Base-by-base conservation (phyloP, 2,888 invertebrate species). In the Augochlorella aurata region DNA sequence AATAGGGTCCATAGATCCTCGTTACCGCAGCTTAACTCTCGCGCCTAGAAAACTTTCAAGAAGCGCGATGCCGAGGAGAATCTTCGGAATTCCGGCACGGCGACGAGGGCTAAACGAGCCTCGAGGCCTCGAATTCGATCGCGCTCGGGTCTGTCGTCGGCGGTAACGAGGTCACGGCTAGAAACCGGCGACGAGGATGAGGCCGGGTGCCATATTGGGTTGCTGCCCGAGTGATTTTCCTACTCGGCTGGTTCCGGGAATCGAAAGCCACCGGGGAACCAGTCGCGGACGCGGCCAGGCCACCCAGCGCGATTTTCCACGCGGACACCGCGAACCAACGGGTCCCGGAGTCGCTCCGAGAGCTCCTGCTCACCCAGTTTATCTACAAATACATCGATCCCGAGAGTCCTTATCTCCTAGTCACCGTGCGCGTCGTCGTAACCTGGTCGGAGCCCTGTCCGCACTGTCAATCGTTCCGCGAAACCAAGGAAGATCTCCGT, bases 221-320 rank as follows among this genome's bases (percentile, higher is more conserved):
- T 83, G 77, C 79, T 83, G 18, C 44, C 69, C 14, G 24, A 58
- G 82, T 77, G 83, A 79, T 83, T 79, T 83, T 77, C 79, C 84
- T 79, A 79, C 83, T 76, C 74, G 69, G 76, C 69, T 21, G 65
- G 44, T 83, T 84, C 84, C 77, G n/a, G 74, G 83, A 84, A 84
- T 74, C 77, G 83, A 84, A 83, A 84, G 79, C 83, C 70, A 71
- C 66, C 71, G 45, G 76, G 79, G 80, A 83, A 83, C 83, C 74
- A 73, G 79, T 83, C 24, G 38, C 58, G 68, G 49, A 18, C 66
- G 65, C 9, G n/a, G 47, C 54, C 38, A 61, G 50, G 68, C 71
- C 83, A 74, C 79, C 79, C 76, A 79, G 73, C 79, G 74, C 73
- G 83, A 76, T 84, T 79, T 83, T 83, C 83, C 83, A 87, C 81